A percentile compares a stretch with the other conserved stretches of the same genome.
phyloP scores from a whole-genome alignment of 1,140 invertebrate species.

The Nomia melanderi region DNA sequence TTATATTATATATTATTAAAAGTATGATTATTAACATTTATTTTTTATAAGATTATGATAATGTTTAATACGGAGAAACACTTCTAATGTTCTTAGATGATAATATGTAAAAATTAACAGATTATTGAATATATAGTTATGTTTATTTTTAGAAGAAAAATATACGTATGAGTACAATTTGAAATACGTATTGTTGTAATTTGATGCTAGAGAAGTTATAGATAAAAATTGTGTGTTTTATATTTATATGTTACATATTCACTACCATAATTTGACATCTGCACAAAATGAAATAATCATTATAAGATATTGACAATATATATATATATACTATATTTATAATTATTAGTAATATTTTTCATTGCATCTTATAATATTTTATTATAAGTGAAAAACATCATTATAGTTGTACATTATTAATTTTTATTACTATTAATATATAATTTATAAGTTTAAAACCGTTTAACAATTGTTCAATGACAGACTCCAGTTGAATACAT shows the following conservation, averaged over 20 bases:
- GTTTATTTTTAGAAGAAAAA: constrained; percentile 16
- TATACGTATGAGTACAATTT: constrained; percentile 10
- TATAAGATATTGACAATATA: constrained; percentile 3
- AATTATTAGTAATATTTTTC: neutral
- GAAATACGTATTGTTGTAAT: constrained; percentile 3
- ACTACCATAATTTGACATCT: constrained; percentile 41
- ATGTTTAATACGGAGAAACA: constrained; percentile 4
- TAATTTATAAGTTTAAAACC: neutral
- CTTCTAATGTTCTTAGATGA: neutral
- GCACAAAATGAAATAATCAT: neutral
- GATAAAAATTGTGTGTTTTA: neutral
- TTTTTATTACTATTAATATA: too few relatives aligned
- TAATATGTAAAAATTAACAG: neutral
- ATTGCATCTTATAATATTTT: constrained; percentile 26
- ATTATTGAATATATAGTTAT: constrained; percentile 8
- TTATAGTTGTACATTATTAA: too few relatives aligned
- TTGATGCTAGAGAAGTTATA: constrained; percentile 17
- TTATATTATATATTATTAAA: neutral
- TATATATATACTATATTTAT: constrained; percentile 22
- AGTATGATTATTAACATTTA: constrained; percentile 9
- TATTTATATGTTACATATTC: constrained; percentile 46
- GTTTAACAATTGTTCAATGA: neutral
- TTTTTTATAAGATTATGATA: neutral
- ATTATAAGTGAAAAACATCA: too few relatives aligned
- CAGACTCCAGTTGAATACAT: too few relatives aligned